Evolutionary conservation across 1,140 invertebrate genomes (phyloP).

Genomic region (Aphaenogaster rudis): DNA sequence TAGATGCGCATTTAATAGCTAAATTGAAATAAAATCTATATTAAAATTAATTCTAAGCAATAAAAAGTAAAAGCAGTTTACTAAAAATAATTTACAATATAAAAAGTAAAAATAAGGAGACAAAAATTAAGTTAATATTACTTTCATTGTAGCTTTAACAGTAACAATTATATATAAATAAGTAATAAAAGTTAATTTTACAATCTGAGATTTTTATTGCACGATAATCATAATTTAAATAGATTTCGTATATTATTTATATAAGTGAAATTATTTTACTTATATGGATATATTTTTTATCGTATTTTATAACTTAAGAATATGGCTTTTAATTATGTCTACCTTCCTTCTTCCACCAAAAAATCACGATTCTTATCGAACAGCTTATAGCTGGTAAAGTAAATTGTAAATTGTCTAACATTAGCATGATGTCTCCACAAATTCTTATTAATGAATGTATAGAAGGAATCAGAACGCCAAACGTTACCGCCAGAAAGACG

Average conservation of each 20-base stretch:
- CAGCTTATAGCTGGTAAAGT: neutral
- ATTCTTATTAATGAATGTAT: conserved; percentile 26
- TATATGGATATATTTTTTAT: neutral
- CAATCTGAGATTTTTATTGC: neutral
- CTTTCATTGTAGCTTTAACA: neutral
- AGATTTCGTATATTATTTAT: neutral
- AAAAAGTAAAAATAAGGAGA: neutral
- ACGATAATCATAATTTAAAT: neutral
- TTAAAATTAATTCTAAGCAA: neutral
- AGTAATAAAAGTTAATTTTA: neutral
- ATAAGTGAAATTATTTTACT: neutral
- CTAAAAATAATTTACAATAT: no score
- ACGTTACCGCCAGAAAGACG: neutral
- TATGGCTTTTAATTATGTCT: neutral
- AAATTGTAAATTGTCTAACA: conserved; percentile 35
- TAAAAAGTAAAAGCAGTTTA: neutral
- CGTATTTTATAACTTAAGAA: neutral
- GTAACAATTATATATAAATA: neutral
- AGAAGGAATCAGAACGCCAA: neutral
- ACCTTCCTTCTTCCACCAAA: conserved; percentile 51
- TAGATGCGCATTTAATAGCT: neutral
- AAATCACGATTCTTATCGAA: neutral
- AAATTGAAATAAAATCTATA: neutral
- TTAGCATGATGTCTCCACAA: neutral
- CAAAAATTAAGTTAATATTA: neutral